A percentile compares a stretch with the other conserved stretches of the same genome.
Conservation (phyloP, 2,797 vertebrate genomes). For the Spizella passerina region DNA sequence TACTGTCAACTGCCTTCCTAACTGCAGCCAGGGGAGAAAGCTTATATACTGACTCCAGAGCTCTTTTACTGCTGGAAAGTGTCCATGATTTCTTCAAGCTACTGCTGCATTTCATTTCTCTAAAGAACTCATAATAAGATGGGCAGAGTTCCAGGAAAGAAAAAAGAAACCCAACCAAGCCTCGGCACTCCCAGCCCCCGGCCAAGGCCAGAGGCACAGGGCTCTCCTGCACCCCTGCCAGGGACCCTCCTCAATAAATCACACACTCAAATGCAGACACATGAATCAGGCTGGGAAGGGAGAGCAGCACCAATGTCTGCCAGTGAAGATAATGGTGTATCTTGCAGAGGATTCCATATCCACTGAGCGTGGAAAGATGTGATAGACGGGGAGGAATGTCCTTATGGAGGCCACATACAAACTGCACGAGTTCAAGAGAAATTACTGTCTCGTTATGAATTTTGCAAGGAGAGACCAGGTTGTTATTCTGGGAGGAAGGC, state of each 20-base stretch:
- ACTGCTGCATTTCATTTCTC: constrained; percentile 75
- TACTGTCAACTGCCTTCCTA: constrained; percentile 75
- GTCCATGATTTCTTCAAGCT: constrained; percentile 72
- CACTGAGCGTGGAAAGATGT: not conserved
- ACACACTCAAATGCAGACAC: constrained; percentile 1
- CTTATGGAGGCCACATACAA: not conserved
- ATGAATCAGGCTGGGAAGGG: not conserved
- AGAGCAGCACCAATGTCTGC: not conserved
- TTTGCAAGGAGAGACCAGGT: not conserved
- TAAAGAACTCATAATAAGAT: constrained; percentile 74
- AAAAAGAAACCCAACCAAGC: constrained; percentile 33
- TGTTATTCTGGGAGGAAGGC: not conserved
- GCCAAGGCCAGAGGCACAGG: constrained; percentile 3
- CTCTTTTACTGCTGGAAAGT: constrained; percentile 67
- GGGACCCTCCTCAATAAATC: constrained; percentile 31
- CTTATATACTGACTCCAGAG: constrained; percentile 71
- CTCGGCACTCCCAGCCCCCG: not conserved
- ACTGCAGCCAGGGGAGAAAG: constrained; percentile 74
- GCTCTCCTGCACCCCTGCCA: not conserved
- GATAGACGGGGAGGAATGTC: not conserved
- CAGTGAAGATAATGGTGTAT: not conserved
- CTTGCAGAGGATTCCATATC: not conserved
- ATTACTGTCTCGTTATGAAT: not conserved
- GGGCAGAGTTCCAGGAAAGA: constrained; percentile 62
- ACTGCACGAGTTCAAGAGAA: not conserved